A percentile compares a stretch with the other conserved stretches of the same genome.
These are phyloP conservation scores for Acanthisitta chloris DNA, from an alignment of 2,113 vertebrate species.

Conservation along the genomic window DNA sequence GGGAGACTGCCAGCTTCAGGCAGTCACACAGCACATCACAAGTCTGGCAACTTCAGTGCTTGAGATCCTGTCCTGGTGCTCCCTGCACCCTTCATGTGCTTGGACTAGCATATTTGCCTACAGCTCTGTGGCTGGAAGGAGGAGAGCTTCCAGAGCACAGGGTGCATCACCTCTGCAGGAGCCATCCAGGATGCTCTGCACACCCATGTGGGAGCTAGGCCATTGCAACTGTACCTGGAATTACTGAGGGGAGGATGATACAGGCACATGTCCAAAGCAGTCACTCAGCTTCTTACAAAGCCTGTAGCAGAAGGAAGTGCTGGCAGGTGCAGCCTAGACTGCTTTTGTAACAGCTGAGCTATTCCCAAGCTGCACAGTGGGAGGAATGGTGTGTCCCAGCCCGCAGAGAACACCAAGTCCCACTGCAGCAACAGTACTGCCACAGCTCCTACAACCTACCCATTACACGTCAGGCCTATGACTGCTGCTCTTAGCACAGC, in stretches of 20 bases:
- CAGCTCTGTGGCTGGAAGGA: neutral
- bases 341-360: neutral
- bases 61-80: neutral
- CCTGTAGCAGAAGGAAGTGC: neutral
- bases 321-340: neutral
- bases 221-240: neutral
- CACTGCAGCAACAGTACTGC: neutral
- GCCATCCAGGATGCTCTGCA: neutral
- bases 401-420: neutral
- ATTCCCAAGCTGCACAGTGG: rapidly evolving
- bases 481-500: neutral
- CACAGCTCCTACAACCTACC: neutral
- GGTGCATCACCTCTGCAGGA: neutral
- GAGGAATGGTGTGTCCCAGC: neutral
- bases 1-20: neutral
- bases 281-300: neutral
- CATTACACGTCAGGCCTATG: neutral
- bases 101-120: neutral
- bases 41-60: neutral
- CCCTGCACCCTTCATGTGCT: neutral
- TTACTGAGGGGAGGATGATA: neutral
- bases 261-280: neutral
- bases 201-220: neutral
- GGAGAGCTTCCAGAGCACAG: neutral
- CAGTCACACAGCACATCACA: neutral